phyloP scores from a whole-genome alignment of 2,113 vertebrate species.

The Rattus rattus region DNA sequence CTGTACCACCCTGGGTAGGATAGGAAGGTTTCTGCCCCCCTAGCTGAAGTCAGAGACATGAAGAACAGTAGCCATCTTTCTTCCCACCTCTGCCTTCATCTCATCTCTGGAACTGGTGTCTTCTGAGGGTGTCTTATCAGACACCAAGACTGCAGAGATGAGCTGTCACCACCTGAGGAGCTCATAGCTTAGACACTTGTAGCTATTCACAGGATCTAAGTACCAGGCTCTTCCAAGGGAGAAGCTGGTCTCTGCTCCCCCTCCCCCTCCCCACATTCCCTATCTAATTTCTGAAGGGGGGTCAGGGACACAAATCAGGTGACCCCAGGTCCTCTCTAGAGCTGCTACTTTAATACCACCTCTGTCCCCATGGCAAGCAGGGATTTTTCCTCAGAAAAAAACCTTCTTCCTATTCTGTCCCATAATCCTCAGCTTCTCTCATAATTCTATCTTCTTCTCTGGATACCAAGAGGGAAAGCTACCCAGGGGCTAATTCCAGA shows the following conservation, averaged over 20 bases:
- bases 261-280: too few species aligned
- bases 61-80: neutral
- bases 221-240: neutral
- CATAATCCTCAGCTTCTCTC: neutral
- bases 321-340: neutral
- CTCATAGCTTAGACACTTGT: accelerated
- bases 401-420: accelerated
- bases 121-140: neutral
- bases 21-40: neutral
- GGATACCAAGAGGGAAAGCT: neutral
- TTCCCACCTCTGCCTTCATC: neutral
- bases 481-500: neutral
- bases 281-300: neutral
- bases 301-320: neutral
- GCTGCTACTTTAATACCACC: neutral
- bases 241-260: neutral
- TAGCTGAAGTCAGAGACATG: neutral
- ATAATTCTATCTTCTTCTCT: neutral
- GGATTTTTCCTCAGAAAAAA: neutral
- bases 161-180: neutral
- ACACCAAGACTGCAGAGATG: neutral
- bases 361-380: neutral
- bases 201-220: neutral
- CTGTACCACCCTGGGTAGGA: accelerated
- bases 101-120: accelerated